Evolutionary conservation across 2,888 invertebrate genomes (phyloP).

Genomic region (Pristionchus exspectatus): DNA sequence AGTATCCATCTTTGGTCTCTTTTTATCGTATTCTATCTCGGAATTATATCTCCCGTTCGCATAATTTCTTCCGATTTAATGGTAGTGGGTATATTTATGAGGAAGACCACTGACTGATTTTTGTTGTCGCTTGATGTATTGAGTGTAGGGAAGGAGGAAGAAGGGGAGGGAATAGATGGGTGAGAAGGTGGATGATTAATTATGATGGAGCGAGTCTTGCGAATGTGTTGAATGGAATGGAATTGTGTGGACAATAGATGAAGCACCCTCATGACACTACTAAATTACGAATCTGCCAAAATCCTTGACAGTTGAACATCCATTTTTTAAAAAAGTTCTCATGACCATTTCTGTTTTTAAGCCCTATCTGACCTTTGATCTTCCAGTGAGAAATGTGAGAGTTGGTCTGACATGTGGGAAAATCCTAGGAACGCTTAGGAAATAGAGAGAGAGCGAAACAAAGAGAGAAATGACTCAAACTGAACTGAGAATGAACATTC

Average conservation of each 20-base stretch:
- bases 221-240: not conserved
- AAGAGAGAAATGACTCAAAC: not conserved
- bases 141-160: not conserved
- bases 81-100: not conserved
- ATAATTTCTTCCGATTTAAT: not conserved
- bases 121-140: not conserved
- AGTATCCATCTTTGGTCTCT: not conserved
- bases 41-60: not conserved
- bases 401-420: not conserved
- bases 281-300: not conserved
- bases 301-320: not conserved
- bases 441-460: not conserved
- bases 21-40: not conserved
- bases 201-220: not conserved
- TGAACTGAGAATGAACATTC: not conserved
- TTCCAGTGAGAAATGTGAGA: not conserved
- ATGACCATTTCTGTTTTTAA: too few species aligned
- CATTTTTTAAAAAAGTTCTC: not conserved
- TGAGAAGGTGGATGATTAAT: slow-evolving; percentile 13
- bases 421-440: not conserved
- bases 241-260: slow-evolving; percentile 18
- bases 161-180: not conserved
- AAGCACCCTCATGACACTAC: not conserved
- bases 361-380: not conserved
- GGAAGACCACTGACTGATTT: not conserved